phyloP scores from a whole-genome alignment of 2,797 vertebrate species.

The Aldrovandia affinis region DNA sequence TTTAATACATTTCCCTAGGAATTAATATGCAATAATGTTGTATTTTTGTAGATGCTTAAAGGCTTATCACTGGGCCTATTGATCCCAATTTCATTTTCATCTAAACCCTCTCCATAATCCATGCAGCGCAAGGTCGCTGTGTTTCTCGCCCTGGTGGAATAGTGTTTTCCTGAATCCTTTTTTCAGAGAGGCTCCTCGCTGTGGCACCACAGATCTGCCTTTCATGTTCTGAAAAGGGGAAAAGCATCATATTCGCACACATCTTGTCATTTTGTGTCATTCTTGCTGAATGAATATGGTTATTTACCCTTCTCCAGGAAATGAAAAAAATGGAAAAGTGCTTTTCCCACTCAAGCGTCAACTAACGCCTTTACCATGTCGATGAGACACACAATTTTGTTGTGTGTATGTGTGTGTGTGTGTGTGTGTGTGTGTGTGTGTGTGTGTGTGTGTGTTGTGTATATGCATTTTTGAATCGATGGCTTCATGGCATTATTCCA shows the following conservation, averaged over 20 bases:
- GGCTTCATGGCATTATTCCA: no score
- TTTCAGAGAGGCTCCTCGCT: not conserved
- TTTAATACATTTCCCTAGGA: constrained; percentile 54
- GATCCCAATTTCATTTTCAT: constrained; percentile 52
- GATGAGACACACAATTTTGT: constrained; percentile 29
- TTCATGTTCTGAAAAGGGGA: constrained; percentile 13
- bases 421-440: not conserved
- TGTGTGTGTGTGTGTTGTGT: not conserved
- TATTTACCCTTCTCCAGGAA: not conserved
- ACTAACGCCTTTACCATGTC: constrained; percentile 40
- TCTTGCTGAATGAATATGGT: not conserved
- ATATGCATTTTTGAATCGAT: no score
- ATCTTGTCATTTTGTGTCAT: not conserved
- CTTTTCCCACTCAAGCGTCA: constrained; percentile 32
- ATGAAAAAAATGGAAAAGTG: not conserved
- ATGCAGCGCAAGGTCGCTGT: constrained; percentile 15
- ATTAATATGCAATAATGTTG: constrained; percentile 53
- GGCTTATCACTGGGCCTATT: constrained; percentile 43
- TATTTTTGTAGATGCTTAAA: constrained; percentile 48
- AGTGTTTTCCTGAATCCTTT: constrained; percentile 7
- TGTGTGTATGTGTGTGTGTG: not conserved
- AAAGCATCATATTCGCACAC: not conserved
- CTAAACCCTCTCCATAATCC: constrained; percentile 50
- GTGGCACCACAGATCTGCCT: not conserved
- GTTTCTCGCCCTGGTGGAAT: constrained; percentile 22